Evolutionary conservation across 2,797 vertebrate species (phyloP).

Genomic region (Melanogrammus aeglefinus): DNA sequence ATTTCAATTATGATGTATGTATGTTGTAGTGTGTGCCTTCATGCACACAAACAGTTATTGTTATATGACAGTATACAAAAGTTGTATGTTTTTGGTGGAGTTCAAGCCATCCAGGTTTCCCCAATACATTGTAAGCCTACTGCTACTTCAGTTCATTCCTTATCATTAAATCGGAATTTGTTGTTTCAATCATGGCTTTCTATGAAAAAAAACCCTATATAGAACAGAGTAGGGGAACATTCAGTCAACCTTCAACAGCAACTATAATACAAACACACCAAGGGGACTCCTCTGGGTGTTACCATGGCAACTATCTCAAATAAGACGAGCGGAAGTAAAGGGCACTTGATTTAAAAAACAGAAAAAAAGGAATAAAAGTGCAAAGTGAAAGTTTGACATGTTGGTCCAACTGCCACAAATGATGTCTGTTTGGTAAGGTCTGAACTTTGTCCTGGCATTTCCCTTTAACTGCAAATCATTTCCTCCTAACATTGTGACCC

Average conservation of each 20-base stretch:
- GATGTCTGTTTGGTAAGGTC: neutral
- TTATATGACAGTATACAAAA: neutral
- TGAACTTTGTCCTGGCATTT: neutral
- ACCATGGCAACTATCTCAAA: slow-evolving; percentile 16
- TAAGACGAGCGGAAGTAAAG: slow-evolving; percentile 1
- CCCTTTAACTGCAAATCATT: neutral
- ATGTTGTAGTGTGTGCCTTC: neutral
- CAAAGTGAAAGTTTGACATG: neutral
- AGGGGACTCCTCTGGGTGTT: slow-evolving; percentile 11
- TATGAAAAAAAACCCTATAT: neutral
- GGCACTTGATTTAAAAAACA: neutral
- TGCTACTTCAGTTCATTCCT: neutral
- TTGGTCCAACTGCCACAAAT: neutral
- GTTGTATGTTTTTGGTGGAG: neutral
- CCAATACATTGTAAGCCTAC: neutral
- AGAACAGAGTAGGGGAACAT: neutral
- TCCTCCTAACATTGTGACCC: neutral
- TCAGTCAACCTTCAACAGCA: slow-evolving; percentile 1
- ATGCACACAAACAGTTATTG: neutral
- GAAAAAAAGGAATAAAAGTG: neutral
- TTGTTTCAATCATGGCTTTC: neutral
- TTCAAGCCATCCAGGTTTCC: neutral
- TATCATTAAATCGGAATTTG: neutral
- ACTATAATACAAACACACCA: slow-evolving; percentile 9
- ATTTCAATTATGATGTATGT: no score